Conservation (phyloP, 1,140 invertebrate genomes). For the Cherax quadricarinatus region DNA sequence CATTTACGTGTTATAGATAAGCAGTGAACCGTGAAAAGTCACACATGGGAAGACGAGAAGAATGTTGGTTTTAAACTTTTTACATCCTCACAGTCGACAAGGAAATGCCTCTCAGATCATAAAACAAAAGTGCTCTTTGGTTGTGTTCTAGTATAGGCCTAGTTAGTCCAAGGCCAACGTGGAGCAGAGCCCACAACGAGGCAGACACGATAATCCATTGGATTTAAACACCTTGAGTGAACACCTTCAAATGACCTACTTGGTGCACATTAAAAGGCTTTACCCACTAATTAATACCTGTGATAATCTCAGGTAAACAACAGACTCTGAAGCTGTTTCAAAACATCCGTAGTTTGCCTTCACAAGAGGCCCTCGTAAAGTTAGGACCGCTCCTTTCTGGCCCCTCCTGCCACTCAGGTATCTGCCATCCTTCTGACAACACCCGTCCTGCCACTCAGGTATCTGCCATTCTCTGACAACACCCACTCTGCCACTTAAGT, state of each 20-base stretch:
- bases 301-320: constrained; percentile 50
- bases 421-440: too few species aligned
- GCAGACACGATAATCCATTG: neutral
- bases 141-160: too few species aligned
- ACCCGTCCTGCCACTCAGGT: too few species aligned
- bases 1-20: too few species aligned
- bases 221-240: neutral
- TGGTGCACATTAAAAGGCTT: constrained; percentile 40
- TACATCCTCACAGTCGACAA: constrained; percentile 15
- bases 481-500: too few species aligned
- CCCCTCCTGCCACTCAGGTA: neutral
- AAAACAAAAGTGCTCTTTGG: neutral
- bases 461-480: too few species aligned
- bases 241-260: constrained; percentile 33
- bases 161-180: neutral
- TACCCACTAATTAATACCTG: constrained; percentile 5
- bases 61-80: constrained; percentile 20
- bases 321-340: constrained; percentile 5
- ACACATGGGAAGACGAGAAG: neutral
- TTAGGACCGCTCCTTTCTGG: too few species aligned
- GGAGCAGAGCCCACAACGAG: neutral
- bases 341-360: neutral
- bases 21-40: too few species aligned
- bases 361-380: neutral
- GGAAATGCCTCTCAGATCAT: constrained; percentile 3